Conservation (phyloP, 2,113 vertebrate species). For the Pseudopodoces humilis region DNA sequence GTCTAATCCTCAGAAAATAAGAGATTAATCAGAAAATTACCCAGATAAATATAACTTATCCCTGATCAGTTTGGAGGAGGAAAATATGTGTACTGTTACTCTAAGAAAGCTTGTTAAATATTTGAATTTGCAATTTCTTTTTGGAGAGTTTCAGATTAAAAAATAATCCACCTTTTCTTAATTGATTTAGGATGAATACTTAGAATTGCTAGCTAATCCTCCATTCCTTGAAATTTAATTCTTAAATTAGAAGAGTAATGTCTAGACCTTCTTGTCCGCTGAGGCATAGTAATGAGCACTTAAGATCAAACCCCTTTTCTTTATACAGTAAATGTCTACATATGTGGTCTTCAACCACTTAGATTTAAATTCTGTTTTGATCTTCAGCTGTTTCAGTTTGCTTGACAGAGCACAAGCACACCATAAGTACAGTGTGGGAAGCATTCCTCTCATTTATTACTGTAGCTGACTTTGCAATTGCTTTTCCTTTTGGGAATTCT, state of each 20-base stretch:
- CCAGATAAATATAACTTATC: background rate
- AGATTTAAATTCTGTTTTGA: constrained; percentile 37
- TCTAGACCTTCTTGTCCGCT: background rate
- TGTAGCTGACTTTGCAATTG: background rate
- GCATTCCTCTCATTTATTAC: background rate
- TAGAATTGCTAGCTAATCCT: background rate
- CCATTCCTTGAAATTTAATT: background rate
- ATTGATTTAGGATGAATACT: background rate
- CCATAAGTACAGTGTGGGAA: background rate
- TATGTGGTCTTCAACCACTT: background rate
- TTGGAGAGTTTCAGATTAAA: background rate
- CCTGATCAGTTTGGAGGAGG: background rate
- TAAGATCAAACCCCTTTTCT: background rate
- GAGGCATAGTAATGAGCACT: background rate
- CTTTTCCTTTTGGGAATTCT: background rate
- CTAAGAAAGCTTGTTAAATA: background rate
- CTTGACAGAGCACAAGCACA: background rate
- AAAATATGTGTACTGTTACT: background rate
- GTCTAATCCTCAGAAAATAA: background rate
- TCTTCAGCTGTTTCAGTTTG: background rate
- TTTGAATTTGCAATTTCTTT: background rate
- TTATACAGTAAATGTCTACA: background rate
- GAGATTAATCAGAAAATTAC: background rate
- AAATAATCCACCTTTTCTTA: background rate
- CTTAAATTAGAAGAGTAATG: background rate